Conservation (phyloP, 2,113 vertebrate species). For the Rhynchopsitta pachyrhyncha region DNA sequence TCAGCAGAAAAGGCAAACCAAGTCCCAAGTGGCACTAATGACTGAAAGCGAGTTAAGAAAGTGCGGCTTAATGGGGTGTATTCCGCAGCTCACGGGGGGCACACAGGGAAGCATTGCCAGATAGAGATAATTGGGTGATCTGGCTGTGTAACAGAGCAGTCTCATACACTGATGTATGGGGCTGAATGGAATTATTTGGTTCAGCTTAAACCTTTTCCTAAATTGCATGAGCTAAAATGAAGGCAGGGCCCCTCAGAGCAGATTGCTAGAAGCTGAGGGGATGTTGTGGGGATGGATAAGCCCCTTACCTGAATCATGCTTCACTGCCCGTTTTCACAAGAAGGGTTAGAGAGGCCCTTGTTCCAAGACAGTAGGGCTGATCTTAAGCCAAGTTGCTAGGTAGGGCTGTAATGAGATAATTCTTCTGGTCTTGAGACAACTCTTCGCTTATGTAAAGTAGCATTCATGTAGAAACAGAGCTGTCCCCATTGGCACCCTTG, state of each 20-base stretch:
- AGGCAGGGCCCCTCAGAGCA: not conserved
- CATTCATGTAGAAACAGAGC: not conserved
- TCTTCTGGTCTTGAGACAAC: not conserved
- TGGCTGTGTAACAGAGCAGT: not conserved
- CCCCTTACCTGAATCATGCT: not conserved
- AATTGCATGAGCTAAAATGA: not conserved
- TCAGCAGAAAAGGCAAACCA: conserved; percentile 20
- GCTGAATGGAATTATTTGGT: not conserved
- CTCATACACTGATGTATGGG: not conserved
- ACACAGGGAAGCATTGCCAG: not conserved
- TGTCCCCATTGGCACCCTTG: accelerated
- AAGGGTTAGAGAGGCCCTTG: not conserved
- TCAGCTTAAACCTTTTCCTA: not conserved
- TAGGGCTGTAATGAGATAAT: not conserved
- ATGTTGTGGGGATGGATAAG: not conserved
- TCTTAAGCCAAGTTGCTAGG: not conserved
- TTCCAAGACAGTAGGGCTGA: not conserved
- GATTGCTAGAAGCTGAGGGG: not conserved
- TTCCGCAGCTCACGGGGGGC: not conserved
- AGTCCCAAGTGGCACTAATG: conserved; percentile 8
- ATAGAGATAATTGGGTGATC: not conserved
- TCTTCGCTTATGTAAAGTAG: not conserved
- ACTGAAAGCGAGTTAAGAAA: conserved; percentile 12
- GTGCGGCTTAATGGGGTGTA: not conserved
- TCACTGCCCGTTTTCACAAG: not conserved